Evolutionary conservation across 2,888 invertebrate genomes (phyloP), one percentile per base, ranked within the genome.

Genomic region (Aporophyla lueneburgensis): DNA sequence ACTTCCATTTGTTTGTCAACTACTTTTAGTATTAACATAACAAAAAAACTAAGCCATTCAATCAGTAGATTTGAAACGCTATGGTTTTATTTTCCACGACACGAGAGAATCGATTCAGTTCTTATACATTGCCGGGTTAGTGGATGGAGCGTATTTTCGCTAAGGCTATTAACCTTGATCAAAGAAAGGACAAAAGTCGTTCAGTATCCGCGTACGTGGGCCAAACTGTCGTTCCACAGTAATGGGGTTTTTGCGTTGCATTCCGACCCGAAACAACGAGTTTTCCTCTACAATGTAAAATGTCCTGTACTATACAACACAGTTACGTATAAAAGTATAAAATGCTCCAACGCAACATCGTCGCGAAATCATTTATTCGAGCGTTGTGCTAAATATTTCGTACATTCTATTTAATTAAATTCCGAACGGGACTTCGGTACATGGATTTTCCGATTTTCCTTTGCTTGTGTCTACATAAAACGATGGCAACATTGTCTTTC

Each of bases 161-260:
- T 82, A 80, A 85, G 74, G 74, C 88, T 87, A 88, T 92, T 92
- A 92, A 90, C 92, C 90, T 92, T 93, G 90, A 92, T 92, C 89
- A 88, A 88, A 89, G 86, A 85, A 86, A 88, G 90, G 90, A 86
- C 85, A 84, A 79, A 88, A 88, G 85, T 87, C 83, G 85, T 81
- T 85, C 46, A 80, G 74, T 76, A 72, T 76, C 77, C 77, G 65
- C 81, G 81, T 73, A 86, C 82, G 83, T 80, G 74, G 73, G 86
- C 73, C 79, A 86, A 89, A 88, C 83, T 86, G 86, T 87, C 88
- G 86, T 88, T 89, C 76, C 71, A 40, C 66, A 72, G 81, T 91
- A 90, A 92, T 91, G 87, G 87, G 81, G 87, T 89, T 88, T 89
- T 91, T 89, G 88, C 90, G 86, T 87, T 88, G 90, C 89, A 91